These are phyloP conservation scores for Perognathus longimembris DNA, from an alignment of 2,113 vertebrate species.

Conservation along the genomic window DNA sequence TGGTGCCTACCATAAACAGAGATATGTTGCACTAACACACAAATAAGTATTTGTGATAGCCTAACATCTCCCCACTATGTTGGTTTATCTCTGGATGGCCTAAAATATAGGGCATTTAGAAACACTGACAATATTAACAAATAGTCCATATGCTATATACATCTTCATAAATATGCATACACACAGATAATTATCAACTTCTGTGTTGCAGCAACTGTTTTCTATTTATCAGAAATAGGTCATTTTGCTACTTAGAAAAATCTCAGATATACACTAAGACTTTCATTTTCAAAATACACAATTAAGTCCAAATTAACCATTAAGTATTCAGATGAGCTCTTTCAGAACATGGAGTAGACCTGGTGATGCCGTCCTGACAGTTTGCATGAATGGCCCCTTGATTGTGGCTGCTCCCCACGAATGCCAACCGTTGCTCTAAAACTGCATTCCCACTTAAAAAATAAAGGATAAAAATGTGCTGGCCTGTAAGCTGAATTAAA, in stretches of 20 bases:
- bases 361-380: constrained; percentile 60
- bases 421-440: constrained; percentile 75
- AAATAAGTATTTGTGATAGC: background rate
- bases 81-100: background rate
- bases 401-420: constrained; percentile 79
- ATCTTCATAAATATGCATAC: background rate
- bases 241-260: constrained; percentile 38
- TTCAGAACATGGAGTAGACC: constrained; percentile 33
- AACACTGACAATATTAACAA: background rate
- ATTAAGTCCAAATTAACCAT: constrained; percentile 42
- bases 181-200: background rate
- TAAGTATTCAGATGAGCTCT: constrained; percentile 53
- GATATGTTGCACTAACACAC: too few species aligned
- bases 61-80: background rate
- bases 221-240: constrained; percentile 47
- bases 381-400: constrained; percentile 55
- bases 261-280: background rate
- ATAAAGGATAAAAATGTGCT: constrained; percentile 80
- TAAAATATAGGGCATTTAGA: background rate
- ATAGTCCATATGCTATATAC: background rate
- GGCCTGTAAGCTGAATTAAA: constrained; percentile 83
- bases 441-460: constrained; percentile 79
- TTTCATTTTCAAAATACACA: background rate
- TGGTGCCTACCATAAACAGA: background rate
- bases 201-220: background rate